phyloP scores from a whole-genome alignment of 2,113 vertebrate genomes.

The Pipra filicauda region DNA sequence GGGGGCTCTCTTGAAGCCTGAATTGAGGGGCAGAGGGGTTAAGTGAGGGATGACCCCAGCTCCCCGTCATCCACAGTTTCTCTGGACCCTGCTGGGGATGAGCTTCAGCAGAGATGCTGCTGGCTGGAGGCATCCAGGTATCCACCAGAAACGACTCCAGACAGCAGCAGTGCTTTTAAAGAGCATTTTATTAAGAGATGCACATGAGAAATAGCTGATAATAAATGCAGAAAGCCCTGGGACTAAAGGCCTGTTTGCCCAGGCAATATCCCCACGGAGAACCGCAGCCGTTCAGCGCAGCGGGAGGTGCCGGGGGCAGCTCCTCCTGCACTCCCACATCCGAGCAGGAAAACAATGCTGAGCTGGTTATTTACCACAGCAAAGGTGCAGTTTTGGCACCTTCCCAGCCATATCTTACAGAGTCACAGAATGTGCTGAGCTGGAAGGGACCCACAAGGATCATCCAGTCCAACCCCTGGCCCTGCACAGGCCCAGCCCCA shows the following conservation, averaged over 20 bases:
- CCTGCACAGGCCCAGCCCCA: background rate
- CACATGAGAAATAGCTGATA: background rate
- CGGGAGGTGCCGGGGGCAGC: accelerated
- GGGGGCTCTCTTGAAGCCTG: background rate
- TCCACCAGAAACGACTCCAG: background rate
- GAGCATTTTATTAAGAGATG: background rate
- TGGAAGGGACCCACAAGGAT: background rate
- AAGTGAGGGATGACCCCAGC: background rate
- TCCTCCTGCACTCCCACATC: background rate
- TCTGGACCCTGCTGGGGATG: background rate
- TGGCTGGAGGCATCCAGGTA: background rate
- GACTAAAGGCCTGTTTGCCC: background rate
- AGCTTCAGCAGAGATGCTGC: background rate
- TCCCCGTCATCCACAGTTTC: background rate
- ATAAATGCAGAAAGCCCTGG: background rate
- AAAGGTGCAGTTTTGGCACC: background rate
- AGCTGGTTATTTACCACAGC: background rate
- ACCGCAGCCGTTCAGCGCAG: background rate
- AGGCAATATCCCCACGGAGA: background rate
- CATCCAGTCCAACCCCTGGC: background rate
- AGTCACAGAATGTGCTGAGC: background rate
- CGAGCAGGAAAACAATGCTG: background rate
- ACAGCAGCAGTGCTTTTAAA: background rate
- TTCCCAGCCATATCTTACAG: background rate
- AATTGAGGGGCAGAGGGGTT: background rate